Base-by-base conservation (phyloP, 2,888 invertebrate species). In the Hermodice carunculata region DNA sequence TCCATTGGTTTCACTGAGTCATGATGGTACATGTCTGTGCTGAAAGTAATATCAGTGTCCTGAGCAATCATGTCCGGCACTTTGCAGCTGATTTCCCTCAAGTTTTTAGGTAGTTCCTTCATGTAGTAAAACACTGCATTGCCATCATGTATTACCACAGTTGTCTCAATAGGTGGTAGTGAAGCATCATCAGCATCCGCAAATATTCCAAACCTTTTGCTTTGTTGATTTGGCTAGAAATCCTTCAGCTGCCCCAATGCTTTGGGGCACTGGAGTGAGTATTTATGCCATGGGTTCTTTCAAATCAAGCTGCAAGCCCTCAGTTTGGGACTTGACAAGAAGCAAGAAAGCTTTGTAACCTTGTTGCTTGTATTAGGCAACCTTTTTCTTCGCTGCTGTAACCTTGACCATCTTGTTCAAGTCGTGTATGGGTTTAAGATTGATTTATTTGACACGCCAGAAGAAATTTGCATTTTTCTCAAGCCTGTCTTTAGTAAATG, bases 221-320 rank as follows among this genome's bases (percentile, higher is more conserved):
- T n/a, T n/a, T n/a, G n/a, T n/a, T n/a, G n/a, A n/a, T n/a, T n/a
- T n/a, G n/a, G n/a, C 57, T 34, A 68, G 40, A 28, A 49, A 65
- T 11, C 61, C 64, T 58, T 68, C 64, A 42, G 59, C 60, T 31
- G 52, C 54, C 11, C 40, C 59, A 40, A 69, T 34, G 31, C 49
- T 66, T 66, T 59, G 57, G 14, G 66, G 68, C 4, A 70, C 66
- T 32, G 56, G 64, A 14, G 66, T 69, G 4, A 70, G 51, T 17
- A 57, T 66, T 26, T 70, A 70, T 4, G 32, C 58, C 70, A 69
- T 56, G 2, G 66, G 53, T 31, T 62, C 49, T 19, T 40, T 61
- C 43, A 60, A n/a, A 24, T 54, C 60, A 8, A 61, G 42, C 26
- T 43, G 42, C 5, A 56, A 22, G 24, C 57, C 54, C 44, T 14